Base-by-base conservation (phyloP, 2,113 vertebrate genomes). In the Galbula dea region DNA sequence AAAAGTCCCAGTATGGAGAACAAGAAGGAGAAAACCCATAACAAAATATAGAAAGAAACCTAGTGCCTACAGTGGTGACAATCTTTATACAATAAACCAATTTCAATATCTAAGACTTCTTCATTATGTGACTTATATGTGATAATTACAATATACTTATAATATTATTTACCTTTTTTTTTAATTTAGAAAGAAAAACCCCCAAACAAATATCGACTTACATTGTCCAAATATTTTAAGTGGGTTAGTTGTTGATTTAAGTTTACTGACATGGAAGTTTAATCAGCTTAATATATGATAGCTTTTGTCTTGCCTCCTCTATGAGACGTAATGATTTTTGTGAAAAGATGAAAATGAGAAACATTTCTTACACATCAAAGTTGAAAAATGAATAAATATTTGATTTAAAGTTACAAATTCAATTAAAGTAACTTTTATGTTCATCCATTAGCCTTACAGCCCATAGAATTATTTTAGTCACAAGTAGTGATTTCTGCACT, bases 191-290 rank as follows among this genome's bases (percentile, higher is more conserved):
- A 90, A 74, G 18, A 92, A 46, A 48, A 54, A 3, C 19, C 10
- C 14, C 4, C 48, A 52, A 24, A 5, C 3, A 83, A 73, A 71
- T 46, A 81, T 2, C 61, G 13, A 39, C 8, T 86, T 63, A 36
- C 59, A 81, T 84, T 83, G 16, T 75, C 26, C n/a, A 81, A 87
- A 55, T 84, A 87, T 77, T 90, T 63, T n/a, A 63, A 85, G 2
- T 46, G 4, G 18, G 14, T 91, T n/a, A 76, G 88, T 73, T 83
- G 72, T 88, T 94, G 65, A 69, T 93, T 89, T 93, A 92, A 93
- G 86, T 23, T 77, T 83, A 79, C 54, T 94, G 79, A 83, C 63
- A 61, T 32, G 27, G 49, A 88, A 88, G 67, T 72, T 85, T 89
- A 82, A 83, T 94, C 74, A 91, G 78, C 37, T 37, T 92, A 76